phyloP scores from a whole-genome alignment of 2,113 vertebrate genomes.

The Ammodytes dubius region DNA sequence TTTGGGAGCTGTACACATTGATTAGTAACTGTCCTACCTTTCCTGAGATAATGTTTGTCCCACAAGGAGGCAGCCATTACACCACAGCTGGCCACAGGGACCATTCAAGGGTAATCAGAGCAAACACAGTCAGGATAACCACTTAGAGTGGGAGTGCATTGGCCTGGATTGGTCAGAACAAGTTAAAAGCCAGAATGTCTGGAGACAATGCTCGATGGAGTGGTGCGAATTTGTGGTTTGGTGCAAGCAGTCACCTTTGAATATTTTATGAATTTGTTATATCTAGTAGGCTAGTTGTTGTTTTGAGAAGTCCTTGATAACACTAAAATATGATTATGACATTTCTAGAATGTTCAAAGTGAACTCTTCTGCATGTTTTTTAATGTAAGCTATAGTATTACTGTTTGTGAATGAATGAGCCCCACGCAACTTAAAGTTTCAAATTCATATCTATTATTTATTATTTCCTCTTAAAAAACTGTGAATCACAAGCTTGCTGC shows the following conservation, averaged over 20 bases:
- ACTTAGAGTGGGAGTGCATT: conserved; percentile 53
- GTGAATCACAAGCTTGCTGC: neutral
- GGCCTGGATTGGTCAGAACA: conserved; percentile 31
- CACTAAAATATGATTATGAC: neutral
- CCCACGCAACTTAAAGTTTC: neutral
- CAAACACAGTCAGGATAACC: conserved; percentile 60
- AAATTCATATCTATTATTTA: neutral
- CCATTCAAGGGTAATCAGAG: conserved; percentile 69
- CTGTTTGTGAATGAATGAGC: neutral
- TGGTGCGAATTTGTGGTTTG: conserved; percentile 16
- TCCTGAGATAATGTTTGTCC: conserved; percentile 69
- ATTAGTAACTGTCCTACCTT: conserved; percentile 71
- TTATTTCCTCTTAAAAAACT: neutral
- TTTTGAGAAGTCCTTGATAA: neutral
- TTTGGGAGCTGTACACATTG: conserved; percentile 64
- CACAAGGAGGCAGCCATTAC: conserved; percentile 60
- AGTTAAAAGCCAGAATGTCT: conserved; percentile 33
- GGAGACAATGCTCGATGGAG: neutral
- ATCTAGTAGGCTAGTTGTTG: neutral
- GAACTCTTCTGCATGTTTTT: neutral
- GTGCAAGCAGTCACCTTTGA: neutral
- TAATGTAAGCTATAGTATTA: neutral
- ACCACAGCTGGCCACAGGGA: conserved; percentile 68
- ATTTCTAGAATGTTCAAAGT: neutral
- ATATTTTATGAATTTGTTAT: neutral